Conservation (phyloP, 2,888 invertebrate genomes). For the Brachyopa scutellaris region DNA sequence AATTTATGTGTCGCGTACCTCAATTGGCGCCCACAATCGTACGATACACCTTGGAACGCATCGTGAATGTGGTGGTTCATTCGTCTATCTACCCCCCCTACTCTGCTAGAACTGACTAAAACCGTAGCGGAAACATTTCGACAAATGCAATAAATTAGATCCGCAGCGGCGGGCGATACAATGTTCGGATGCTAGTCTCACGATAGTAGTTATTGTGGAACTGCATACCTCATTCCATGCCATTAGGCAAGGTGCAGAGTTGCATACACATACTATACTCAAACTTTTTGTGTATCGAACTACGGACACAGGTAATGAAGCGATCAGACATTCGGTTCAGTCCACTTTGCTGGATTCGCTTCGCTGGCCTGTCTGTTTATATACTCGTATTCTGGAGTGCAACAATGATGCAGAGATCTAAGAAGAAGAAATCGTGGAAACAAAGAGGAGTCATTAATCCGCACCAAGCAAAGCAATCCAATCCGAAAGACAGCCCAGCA, state of each 20-base stretch:
- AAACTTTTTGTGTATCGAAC: constrained; percentile 57
- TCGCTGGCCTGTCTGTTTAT: constrained; percentile 29
- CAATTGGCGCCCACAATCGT: constrained; percentile 68
- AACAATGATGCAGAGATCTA: constrained; percentile 28
- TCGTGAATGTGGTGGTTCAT: constrained; percentile 26
- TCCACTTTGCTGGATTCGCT: constrained; percentile 53
- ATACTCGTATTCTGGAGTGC: constrained; percentile 34
- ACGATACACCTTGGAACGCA: constrained; percentile 69
- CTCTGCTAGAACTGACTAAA: constrained; percentile 24
- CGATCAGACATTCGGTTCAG: constrained; percentile 52
- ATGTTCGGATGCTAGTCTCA: constrained; percentile 59
- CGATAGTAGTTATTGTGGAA: constrained; percentile 64
- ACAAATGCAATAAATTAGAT: constrained; percentile 71
- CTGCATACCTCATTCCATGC: constrained; percentile 56
- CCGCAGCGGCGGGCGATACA: constrained; percentile 5
- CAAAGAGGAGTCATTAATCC: constrained; percentile 49
- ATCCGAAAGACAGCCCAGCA: constrained; percentile 10
- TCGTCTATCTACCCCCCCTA: neutral
- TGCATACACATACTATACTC: constrained; percentile 36
- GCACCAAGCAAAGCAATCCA: neutral
- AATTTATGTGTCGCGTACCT: constrained; percentile 63
- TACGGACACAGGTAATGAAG: constrained; percentile 56
- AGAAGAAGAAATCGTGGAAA: too few relatives aligned
- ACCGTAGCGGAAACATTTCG: constrained; percentile 63
- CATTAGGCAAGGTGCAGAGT: constrained; percentile 68